Evolutionary conservation across 1,140 invertebrate genomes (phyloP).

Genomic region (Brachionus plicatilis): DNA sequence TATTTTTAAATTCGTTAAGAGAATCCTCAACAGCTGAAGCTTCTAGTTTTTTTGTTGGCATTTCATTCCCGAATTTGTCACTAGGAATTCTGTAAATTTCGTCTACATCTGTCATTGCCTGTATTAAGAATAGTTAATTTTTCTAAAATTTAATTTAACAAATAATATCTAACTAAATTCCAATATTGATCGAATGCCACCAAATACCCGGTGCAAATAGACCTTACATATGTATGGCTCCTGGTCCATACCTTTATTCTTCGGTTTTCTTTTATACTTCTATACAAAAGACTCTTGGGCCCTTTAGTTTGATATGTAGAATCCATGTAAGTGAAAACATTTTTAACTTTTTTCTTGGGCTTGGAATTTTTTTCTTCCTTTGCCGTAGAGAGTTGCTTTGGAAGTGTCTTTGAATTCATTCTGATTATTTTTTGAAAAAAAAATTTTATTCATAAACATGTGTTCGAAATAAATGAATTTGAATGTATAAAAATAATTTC

Average conservation of each 20-base stretch:
- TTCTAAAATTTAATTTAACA: background rate
- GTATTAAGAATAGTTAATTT: conserved; percentile 40
- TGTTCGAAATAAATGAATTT: background rate
- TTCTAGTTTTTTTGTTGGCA: background rate
- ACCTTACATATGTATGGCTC: conserved; percentile 62
- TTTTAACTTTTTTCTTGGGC: conserved; percentile 31
- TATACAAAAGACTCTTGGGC: conserved; percentile 47
- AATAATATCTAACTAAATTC: conserved; percentile 65
- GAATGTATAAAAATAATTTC: background rate
- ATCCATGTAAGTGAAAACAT: conserved; percentile 39
- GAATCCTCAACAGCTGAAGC: background rate
- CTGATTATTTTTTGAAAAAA: background rate
- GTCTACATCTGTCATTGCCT: conserved; percentile 73
- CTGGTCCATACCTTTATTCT: conserved; percentile 56
- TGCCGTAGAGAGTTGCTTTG: background rate
- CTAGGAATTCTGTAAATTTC: conserved; percentile 63
- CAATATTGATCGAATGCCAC: conserved; percentile 88
- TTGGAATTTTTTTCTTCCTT: background rate
- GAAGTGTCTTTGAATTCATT: background rate
- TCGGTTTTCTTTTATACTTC: conserved; percentile 48
- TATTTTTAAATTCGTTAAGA: background rate
- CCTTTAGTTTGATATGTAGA: conserved; percentile 43
- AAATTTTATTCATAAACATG: background rate
- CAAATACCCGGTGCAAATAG: conserved; percentile 71
- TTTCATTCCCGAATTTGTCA: conserved; percentile 40